Conservation (phyloP, 2,113 vertebrate genomes). For the rat (Rattus norvegicus) region GRCr8 NC_086019.1:262227001-262227500, state of each 20-base stretch:
- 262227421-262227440: neutral
- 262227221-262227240: neutral
- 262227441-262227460: slow-evolving; percentile 49
- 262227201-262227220: neutral
- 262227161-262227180: neutral
- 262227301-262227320: slow-evolving; percentile 14
- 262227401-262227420: slow-evolving; percentile 43
- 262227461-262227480: neutral
- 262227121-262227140: neutral
- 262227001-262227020: neutral
- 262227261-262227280: neutral
- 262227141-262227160: neutral
- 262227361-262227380: slow-evolving; percentile 52
- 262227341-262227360: neutral
- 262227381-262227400: slow-evolving; percentile 47
- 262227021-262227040: neutral
- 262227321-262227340: neutral
- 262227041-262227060: neutral
- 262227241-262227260: neutral
- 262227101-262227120: neutral
- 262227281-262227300: slow-evolving; percentile 2
- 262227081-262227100: neutral
- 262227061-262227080: neutral
- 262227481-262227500: neutral
- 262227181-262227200: neutral